Evolutionary conservation across 1,140 invertebrate species (phyloP), one percentile per base, ranked within the genome.

Genomic region (Lutraria rhynchaena): DNA sequence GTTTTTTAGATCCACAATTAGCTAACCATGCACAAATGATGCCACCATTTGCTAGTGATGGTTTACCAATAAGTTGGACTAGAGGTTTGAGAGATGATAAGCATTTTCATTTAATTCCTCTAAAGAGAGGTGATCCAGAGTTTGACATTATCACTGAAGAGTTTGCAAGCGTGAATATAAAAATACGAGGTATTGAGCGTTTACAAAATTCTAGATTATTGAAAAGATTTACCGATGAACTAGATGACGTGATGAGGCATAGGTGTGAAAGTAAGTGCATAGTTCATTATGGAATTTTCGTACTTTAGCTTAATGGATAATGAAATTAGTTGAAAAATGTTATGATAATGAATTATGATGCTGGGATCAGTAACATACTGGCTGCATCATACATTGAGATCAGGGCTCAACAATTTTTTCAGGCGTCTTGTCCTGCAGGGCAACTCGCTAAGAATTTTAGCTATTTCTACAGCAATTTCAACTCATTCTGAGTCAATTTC

Each of bases 71-170:
- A 5, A 84, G 83, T 49, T 86, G 85, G 85, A 80, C 44, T 15
- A 44, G 51, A 17, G 63, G 63, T 17, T 15, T 29, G 1, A 19
- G n/a, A 27, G 49, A 19, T 11, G 24, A 63, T 22, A 41, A 63
- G 41, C 29, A 27, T 37, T 51, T 61, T 13, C 51, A 24, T 29
- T n/a, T 86, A 29, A 31, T 83, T 17, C 13, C 35, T 15, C 29
- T 88, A 35, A 37, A 53, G n/a, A 71, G 49, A 35, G 83, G 70
- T 19, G 69, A 87, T 13, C 27, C 57, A 5, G 85, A 87, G 44
- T 90, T 84, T 84, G 83, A 86, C 33, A 76, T 73, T 49, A 87
- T 90, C 53, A 22, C 58, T 15, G 60, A 85, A 0, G 89, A 90
- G 55, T 87, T 90, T 78, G 63, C 78, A 51, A 61, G 76, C 33